These are phyloP conservation scores for Dyspetes luteomarginatus DNA, from an alignment of 2,888 invertebrate species.

Conservation along the genomic window DNA sequence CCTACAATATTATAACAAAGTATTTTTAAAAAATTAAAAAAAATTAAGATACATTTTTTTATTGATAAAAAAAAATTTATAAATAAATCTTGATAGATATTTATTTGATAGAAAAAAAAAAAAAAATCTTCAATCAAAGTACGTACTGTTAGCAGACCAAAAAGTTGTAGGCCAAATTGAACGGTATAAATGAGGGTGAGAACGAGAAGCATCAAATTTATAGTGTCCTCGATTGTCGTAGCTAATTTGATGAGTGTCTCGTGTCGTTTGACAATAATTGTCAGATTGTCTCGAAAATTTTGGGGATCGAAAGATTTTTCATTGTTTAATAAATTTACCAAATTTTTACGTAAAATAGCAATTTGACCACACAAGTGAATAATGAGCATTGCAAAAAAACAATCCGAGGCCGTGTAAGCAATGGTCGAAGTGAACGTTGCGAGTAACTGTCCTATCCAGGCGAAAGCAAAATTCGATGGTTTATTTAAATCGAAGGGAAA, in stretches of 20 bases:
- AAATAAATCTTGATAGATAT: neutral
- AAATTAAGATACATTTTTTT: slow-evolving; percentile 2
- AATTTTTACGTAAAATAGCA: slow-evolving; percentile 35
- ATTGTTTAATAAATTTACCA: slow-evolving; percentile 10
- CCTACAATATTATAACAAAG: neutral
- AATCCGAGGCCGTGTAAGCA: slow-evolving; percentile 64
- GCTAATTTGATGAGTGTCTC: slow-evolving; percentile 46
- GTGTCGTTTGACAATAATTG: slow-evolving; percentile 53
- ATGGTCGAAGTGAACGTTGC: slow-evolving; percentile 47
- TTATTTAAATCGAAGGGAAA: slow-evolving; percentile 61
- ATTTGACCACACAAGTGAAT: slow-evolving; percentile 69
- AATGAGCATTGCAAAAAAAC: slow-evolving; percentile 68
- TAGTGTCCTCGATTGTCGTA: slow-evolving; percentile 68
- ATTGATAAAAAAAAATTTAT: neutral
- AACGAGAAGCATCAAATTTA: slow-evolving; percentile 71
- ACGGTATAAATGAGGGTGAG: slow-evolving; percentile 70
- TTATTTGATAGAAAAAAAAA: too few relatives aligned
- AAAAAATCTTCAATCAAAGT: too few relatives aligned
- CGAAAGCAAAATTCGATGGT: slow-evolving; percentile 31
- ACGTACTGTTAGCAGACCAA: slow-evolving; percentile 70
- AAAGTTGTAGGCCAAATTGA: slow-evolving; percentile 73
- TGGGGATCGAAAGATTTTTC: slow-evolving; percentile 23
- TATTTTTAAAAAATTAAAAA: neutral
- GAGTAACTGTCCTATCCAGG: slow-evolving; percentile 54
- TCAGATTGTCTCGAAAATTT: slow-evolving; percentile 35